Evolutionary conservation across 2,888 invertebrate species (phyloP).

Genomic region (Cerastis rubricosa): DNA sequence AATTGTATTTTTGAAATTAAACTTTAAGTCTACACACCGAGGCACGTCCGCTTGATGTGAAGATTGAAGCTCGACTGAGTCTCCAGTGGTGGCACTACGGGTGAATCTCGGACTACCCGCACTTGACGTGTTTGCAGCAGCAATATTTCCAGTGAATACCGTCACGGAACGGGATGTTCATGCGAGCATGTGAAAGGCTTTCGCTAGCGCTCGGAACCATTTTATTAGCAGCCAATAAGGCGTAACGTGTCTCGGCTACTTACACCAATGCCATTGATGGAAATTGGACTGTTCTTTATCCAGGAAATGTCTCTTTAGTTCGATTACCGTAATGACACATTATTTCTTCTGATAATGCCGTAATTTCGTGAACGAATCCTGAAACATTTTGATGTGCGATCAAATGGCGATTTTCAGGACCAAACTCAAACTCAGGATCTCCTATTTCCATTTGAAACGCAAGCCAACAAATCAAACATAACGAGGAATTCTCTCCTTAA

Average conservation of each 20-base stretch:
- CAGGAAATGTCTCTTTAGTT: conserved; percentile 45
- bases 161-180: conserved; percentile 73
- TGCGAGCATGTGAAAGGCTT: conserved; percentile 76
- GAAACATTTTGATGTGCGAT: conserved; percentile 10
- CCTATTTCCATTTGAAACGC: conserved; percentile 15
- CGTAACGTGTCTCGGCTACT: conserved; percentile 63
- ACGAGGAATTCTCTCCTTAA: not conserved
- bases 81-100: conserved; percentile 55
- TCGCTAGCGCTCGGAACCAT: conserved; percentile 68
- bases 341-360: conserved; percentile 15
- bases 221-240: conserved; percentile 81
- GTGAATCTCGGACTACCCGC: conserved; percentile 69
- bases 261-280: conserved; percentile 57
- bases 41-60: conserved; percentile 63
- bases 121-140: conserved; percentile 59
- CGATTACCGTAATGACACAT: conserved; percentile 27
- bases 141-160: conserved; percentile 74
- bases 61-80: conserved; percentile 70
- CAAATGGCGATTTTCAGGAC: conserved; percentile 24
- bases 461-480: conserved; percentile 9
- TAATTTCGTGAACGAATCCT: not conserved
- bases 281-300: conserved; percentile 56
- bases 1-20: conserved; percentile 50
- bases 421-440: not conserved
- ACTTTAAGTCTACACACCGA: conserved; percentile 60